These are phyloP conservation scores for Drosophila anomalata DNA, from an alignment of 2,888 invertebrate genomes.

Conservation along the genomic window DNA sequence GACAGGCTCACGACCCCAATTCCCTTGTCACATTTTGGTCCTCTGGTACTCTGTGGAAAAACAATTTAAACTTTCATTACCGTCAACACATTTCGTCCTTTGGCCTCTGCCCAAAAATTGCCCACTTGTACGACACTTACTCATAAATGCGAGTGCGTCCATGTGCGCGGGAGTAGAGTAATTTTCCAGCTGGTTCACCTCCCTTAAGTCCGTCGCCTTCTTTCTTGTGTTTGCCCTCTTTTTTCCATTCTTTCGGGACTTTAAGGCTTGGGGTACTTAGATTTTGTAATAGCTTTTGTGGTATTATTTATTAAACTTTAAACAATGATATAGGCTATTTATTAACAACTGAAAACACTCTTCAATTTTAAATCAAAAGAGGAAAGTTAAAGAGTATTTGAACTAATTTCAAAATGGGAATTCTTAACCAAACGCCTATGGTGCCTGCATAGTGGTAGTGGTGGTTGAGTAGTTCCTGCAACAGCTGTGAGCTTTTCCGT, in stretches of 20 bases:
- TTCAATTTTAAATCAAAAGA: neutral
- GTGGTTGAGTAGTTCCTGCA: constrained; percentile 44
- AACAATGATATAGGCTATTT: neutral
- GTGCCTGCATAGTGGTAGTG: constrained; percentile 10
- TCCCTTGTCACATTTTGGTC: constrained; percentile 48
- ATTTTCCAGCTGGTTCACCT: constrained; percentile 75
- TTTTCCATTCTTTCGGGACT: neutral
- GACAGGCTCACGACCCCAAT: constrained; percentile 14
- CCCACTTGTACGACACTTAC: constrained; percentile 69
- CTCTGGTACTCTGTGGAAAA: constrained; percentile 48
- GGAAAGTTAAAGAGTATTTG: constrained; percentile 1
- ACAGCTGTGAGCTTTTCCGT: constrained; percentile 50
- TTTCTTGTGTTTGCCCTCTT: constrained; percentile 7
- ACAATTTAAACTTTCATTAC: constrained; percentile 78
- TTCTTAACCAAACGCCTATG: neutral
- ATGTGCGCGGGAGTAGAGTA: constrained; percentile 51
- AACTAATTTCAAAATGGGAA: neutral
- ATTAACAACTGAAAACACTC: neutral
- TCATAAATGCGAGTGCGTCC: constrained; percentile 62
- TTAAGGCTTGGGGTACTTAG: neutral
- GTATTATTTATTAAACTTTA: neutral
- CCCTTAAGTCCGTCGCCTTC: constrained; percentile 20
- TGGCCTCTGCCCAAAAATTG: constrained; percentile 39
- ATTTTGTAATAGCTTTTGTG: neutral
- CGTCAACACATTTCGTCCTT: constrained; percentile 39